Percentiles rank a stretch among this genome's conserved stretches.
Conservation (phyloP, 2,888 invertebrate species). For the Loripinus fragilis region DNA sequence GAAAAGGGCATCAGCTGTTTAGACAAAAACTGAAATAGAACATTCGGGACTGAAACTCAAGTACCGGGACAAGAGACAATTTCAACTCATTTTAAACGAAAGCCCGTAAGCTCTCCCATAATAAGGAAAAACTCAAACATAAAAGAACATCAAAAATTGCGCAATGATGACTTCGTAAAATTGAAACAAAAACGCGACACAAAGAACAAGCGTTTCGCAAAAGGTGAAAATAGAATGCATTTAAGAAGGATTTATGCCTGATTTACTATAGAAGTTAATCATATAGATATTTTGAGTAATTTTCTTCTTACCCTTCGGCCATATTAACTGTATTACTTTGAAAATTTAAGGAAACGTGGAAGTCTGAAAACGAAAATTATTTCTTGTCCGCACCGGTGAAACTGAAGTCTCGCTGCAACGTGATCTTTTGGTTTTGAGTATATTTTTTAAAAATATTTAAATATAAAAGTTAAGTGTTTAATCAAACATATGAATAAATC, state of each 20-base stretch:
- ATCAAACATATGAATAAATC: too few species aligned
- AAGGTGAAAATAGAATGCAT: background rate
- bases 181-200: conserved; percentile 21
- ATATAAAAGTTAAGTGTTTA: too few species aligned
- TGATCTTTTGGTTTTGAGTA: too few species aligned
- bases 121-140: too few species aligned
- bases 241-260: too few species aligned
- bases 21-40: too few species aligned
- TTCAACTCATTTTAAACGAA: too few species aligned
- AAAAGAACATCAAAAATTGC: conserved; percentile 25
- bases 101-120: too few species aligned
- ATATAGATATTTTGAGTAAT: background rate
- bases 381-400: conserved; percentile 57
- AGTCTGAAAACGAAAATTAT: conserved; percentile 55
- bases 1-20: too few species aligned
- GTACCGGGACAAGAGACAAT: too few species aligned
- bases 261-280: background rate
- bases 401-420: background rate
- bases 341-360: conserved; percentile 28
- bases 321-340: conserved; percentile 35
- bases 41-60: too few species aligned
- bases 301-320: conserved; percentile 66
- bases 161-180: conserved; percentile 43
- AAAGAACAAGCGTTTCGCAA: background rate
- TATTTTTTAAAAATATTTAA: too few species aligned